phyloP scores from a whole-genome alignment of 2,888 invertebrate species.

The Cataglyphis livida region DNA sequence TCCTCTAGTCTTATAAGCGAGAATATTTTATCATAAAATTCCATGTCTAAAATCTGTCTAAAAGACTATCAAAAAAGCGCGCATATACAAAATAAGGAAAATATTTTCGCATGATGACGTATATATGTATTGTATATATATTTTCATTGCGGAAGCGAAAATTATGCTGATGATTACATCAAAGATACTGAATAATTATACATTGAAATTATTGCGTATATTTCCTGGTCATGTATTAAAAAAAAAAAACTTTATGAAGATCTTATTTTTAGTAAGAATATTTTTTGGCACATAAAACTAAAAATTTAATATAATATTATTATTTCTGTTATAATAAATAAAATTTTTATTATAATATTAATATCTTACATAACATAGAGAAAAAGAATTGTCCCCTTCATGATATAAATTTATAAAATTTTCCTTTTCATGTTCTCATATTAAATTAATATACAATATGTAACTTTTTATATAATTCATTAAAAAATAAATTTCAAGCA shows the following conservation, averaged over 20 bases:
- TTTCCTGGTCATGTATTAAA: neutral
- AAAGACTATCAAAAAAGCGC: neutral
- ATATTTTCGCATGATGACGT: neutral
- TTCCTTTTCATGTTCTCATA: neutral
- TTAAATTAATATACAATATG: neutral
- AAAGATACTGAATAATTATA: constrained; percentile 18
- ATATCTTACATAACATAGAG: neutral
- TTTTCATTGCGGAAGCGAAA: constrained; percentile 27
- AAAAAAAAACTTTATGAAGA: neutral
- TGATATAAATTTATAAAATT: neutral
- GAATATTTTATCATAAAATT: neutral
- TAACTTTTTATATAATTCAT: neutral
- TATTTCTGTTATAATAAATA: neutral
- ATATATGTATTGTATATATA: neutral
- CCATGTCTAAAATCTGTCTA: neutral
- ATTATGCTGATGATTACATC: neutral
- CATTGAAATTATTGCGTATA: neutral
- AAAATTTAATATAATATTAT: neutral
- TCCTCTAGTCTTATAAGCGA: neutral
- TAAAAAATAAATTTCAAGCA: neutral
- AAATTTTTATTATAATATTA: neutral
- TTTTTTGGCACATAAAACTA: neutral
- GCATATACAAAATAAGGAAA: constrained; percentile 10
- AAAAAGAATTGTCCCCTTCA: neutral
- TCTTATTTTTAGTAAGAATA: neutral